Base-by-base conservation (phyloP, 2,888 invertebrate genomes). In the Platynereis dumerilii region DNA sequence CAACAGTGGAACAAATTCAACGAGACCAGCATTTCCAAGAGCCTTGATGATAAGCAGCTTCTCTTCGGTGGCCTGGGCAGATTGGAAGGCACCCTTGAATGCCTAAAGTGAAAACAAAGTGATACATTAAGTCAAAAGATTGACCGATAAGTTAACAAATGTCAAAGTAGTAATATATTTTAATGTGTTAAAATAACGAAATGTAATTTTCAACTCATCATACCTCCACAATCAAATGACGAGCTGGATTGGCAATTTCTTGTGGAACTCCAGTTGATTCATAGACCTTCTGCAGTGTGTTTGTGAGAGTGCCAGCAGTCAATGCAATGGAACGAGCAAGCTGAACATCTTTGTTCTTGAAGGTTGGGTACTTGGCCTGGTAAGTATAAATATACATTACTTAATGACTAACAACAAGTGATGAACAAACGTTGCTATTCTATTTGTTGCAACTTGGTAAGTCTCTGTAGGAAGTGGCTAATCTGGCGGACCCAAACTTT, bases 21-120 rank as follows among this genome's bases (percentile, higher is more conserved):
- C 71, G 53, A 77, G 73, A 44, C 83, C 84, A 34, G 83, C 74
- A 70, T 83, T 84, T 22, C 82, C 83, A 26, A 82, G 72, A 17
- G 80, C 78, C 63, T 78, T 76, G 60, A 85, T 58, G 39, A 72
- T 74, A 24, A 75, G 65, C 2, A 77, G 69, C 55, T 72, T 70
- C 29, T 73, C 68, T n/a, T 75, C 73, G 10, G 68, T 68, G 45
- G 58, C 57, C 1, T 54, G 15, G 12, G 66, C 28, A 10, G 44
- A 27, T 22, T 20, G 26, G 17, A 64, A 39, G 42, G 76, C 72
- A 7, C 78, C 69, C 1, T 70, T 64, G 59, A 48, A 48, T 22
- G n/a, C 34, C 34, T 34, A 34, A 5, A 34, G 34, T 5, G 12
- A 34, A 34, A 34, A 34, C 5, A n/a, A n/a, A n/a, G n/a, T n/a